These are phyloP conservation scores for Eptatretus burgeri DNA, from an alignment of 2,113 vertebrate genomes.

Conservation along the genomic window DNA sequence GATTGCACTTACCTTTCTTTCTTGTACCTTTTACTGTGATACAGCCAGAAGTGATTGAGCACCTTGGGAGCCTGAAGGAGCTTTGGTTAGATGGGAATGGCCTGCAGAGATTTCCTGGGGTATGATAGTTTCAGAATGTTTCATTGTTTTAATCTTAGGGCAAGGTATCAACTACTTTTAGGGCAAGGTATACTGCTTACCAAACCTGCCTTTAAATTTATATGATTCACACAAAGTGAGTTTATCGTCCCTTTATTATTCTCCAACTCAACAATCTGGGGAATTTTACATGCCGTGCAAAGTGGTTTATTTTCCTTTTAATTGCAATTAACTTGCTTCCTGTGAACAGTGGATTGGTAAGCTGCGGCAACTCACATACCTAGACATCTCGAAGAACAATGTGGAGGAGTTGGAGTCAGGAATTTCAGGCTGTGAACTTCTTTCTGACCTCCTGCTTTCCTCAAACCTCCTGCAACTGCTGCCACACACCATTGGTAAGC, in stretches of 20 bases:
- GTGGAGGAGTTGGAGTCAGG: conserved; percentile 75
- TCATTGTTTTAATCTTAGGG: too few relatives aligned
- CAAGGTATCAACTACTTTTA: too few relatives aligned
- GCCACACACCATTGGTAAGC: conserved; percentile 55
- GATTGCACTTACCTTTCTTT: too few relatives aligned
- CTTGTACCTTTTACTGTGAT: too few relatives aligned
- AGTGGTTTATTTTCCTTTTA: too few relatives aligned
- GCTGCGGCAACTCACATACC: conserved; percentile 59
- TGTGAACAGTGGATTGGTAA: conserved; percentile 40
- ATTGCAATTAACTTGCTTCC: too few relatives aligned
- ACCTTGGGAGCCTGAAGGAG: conserved; percentile 65
- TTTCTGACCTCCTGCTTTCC: conserved; percentile 67
- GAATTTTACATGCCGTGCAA: conserved; percentile 10
- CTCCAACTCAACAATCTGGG: not conserved
- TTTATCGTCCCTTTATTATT: too few relatives aligned
- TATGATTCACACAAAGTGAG: too few relatives aligned
- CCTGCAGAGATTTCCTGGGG: conserved; percentile 74
- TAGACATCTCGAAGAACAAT: conserved; percentile 92
- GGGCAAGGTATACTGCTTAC: too few relatives aligned
- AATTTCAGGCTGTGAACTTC: conserved; percentile 62
- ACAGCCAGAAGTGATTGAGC: conserved; percentile 91
- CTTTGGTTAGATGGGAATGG: conserved; percentile 95
- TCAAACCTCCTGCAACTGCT: conserved; percentile 75
- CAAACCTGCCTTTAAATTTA: too few relatives aligned
- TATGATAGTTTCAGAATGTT: conserved; percentile 15